Base-by-base conservation (phyloP, 2,797 vertebrate genomes). In the Sebastolobus alascanus region DNA sequence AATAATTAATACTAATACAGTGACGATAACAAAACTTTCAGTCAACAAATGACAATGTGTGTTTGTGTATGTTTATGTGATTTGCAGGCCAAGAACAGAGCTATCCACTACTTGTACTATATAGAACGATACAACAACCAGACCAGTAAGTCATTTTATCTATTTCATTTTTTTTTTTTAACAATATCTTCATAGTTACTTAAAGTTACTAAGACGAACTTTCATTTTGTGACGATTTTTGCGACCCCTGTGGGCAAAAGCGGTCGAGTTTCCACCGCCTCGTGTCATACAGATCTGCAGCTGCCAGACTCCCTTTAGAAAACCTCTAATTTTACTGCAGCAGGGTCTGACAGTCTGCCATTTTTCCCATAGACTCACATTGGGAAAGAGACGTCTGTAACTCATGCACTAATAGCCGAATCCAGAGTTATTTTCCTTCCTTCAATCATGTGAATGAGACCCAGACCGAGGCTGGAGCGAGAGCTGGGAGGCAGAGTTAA, bases 1-100 rank as follows among this genome's bases (percentile, higher is more conserved):
- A 5, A 20, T 11, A 11, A 38, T 54, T 22, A 2, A 55, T 31
- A 10, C 43, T 22, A 4, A 33, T 58, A 4, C 2, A 1, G 11
- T 70, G 29, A 12, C 12, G n/a, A 66, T 18, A 27, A 50, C 5
- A 29, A 12, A 43, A 31, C 16, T 64, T 8, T 12, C 2, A 43
- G 37, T 46, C 8, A 50, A 29, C 29, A 14, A 25, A 16, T 54
- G 0, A 68, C 29, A 25, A 1, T 61, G 11, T 75, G 31, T 64
- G 52, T 58, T 31, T 61, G 0, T 61, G 11, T 75, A 25, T 64
- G 52, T 58, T 31, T 61, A 6, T 77, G 31, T 87, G 10, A 68
- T 29, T 67, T 73, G 16, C 86, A 99, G 98, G 98, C 98, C 67
- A 99, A 99, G 94, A 99, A 99, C 93, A 94, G 94, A 96, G 98